phyloP scores from a whole-genome alignment of 1,140 invertebrate genomes.

The Helicoverpa armigera region DNA sequence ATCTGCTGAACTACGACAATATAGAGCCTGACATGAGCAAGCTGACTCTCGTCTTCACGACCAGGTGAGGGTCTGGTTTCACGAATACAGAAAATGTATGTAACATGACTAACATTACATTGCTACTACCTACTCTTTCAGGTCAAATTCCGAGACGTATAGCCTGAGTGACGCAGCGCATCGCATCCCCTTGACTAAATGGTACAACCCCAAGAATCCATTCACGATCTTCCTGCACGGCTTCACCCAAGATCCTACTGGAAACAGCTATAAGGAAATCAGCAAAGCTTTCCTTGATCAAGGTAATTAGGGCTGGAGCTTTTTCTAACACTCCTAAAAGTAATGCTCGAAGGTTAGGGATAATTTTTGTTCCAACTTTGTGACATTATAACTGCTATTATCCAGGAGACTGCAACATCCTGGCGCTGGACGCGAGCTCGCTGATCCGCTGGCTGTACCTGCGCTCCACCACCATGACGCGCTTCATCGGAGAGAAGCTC shows the following conservation, averaged over 20 bases:
- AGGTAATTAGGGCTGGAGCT: slow-evolving; percentile 51
- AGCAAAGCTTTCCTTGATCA: slow-evolving; percentile 65
- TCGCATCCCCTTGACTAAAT: neutral
- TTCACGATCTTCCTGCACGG: slow-evolving; percentile 80
- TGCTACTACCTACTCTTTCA: neutral
- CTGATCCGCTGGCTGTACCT: slow-evolving; percentile 79
- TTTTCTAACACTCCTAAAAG: too few relatives aligned
- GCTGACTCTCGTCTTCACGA: slow-evolving; percentile 63
- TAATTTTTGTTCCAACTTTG: too few relatives aligned
- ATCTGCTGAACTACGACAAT: slow-evolving; percentile 65
- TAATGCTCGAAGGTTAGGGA: too few relatives aligned
- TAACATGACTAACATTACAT: too few relatives aligned
- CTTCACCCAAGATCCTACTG: slow-evolving; percentile 78
- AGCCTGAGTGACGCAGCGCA: too few relatives aligned
- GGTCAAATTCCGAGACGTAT: neutral
- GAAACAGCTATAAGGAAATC: slow-evolving; percentile 67
- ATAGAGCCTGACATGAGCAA: slow-evolving; percentile 68
- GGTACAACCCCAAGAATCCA: slow-evolving; percentile 55
- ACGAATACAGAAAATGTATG: slow-evolving; percentile 5
- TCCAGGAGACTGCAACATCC: slow-evolving; percentile 25
- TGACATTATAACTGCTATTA: neutral
- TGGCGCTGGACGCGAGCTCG: slow-evolving; percentile 57
- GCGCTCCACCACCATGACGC: slow-evolving; percentile 76
- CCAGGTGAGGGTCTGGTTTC: too few relatives aligned
- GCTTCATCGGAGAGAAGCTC: slow-evolving; percentile 76